A percentile compares a stretch with the other conserved stretches of the same genome.
Conservation (phyloP, 2,888 invertebrate genomes). For the Maniola hyperantus region DNA sequence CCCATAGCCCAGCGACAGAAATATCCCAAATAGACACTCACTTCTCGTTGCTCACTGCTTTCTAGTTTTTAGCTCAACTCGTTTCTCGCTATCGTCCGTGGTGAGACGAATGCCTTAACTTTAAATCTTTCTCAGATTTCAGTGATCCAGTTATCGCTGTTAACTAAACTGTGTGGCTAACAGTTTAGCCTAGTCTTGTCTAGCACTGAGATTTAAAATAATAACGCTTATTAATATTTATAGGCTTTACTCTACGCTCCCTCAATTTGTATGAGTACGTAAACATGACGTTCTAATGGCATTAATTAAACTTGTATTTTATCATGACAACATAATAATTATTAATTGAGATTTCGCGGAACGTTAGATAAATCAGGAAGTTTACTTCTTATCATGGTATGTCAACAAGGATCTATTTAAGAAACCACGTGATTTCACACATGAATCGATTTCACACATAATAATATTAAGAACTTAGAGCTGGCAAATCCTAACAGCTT, state of each 20-base stretch:
- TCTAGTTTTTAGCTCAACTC: too few relatives aligned
- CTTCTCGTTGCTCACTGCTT: too few relatives aligned
- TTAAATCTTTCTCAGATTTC: too few relatives aligned
- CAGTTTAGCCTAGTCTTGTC: too few relatives aligned
- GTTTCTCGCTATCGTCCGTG: too few relatives aligned
- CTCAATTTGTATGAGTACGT: conserved; percentile 2
- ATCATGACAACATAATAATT: conserved; percentile 13
- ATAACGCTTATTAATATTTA: conserved; percentile 3
- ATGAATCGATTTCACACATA: conserved; percentile 17
- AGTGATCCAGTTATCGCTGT: too few relatives aligned
- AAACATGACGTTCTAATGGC: conserved; percentile 9
- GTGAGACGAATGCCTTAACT: too few relatives aligned
- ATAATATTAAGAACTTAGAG: not conserved
- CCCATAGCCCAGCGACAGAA: too few relatives aligned
- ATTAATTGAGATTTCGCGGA: conserved; percentile 24
- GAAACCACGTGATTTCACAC: conserved; percentile 24
- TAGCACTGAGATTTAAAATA: not conserved
- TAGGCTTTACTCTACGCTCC: conserved; percentile 2
- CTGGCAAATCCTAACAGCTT: not conserved
- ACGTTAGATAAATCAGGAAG: conserved; percentile 32
- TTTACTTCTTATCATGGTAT: conserved; percentile 27
- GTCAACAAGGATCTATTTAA: conserved; percentile 35
- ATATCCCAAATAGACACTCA: too few relatives aligned
- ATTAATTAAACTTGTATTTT: conserved; percentile 12
- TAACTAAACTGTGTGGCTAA: too few relatives aligned